These are phyloP conservation scores for Nycticorax nycticorax DNA, from an alignment of 2,113 vertebrate genomes.

Conservation along the genomic window DNA sequence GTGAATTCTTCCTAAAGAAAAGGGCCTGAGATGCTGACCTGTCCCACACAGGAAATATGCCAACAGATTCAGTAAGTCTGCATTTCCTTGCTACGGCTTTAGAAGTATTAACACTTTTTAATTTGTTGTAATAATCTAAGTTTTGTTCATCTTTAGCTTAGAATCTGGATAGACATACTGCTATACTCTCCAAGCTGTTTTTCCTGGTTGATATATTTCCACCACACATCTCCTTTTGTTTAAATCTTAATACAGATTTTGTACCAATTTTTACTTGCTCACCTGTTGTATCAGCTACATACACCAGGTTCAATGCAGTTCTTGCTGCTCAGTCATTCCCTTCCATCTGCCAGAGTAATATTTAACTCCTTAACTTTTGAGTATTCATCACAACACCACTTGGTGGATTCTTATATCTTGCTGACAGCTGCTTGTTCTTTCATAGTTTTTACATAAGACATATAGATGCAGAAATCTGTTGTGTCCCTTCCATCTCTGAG, in stretches of 20 bases:
- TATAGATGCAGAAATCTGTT: neutral
- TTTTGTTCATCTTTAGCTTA: neutral
- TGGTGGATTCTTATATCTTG: neutral
- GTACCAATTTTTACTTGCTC: neutral
- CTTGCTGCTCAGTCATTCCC: neutral
- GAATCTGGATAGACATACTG: neutral
- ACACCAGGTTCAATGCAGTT: neutral
- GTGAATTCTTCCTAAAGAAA: neutral
- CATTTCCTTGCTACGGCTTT: neutral
- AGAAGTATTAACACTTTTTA: neutral
- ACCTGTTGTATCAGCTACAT: neutral
- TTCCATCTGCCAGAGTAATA: neutral
- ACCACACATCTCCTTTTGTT: neutral
- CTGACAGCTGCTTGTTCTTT: neutral
- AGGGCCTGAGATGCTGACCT: neutral
- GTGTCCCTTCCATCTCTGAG: neutral
- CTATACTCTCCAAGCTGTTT: neutral
- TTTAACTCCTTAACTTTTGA: neutral
- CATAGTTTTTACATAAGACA: neutral
- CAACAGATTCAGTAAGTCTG: neutral
- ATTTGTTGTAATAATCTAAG: neutral
- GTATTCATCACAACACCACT: neutral
- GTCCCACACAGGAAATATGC: neutral
- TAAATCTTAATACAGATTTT: constrained; percentile 12
- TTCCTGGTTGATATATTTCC: neutral